Evolutionary conservation across 2,113 vertebrate genomes (phyloP).

Genomic region (Sinocyclocheilus rhinocerous): DNA sequence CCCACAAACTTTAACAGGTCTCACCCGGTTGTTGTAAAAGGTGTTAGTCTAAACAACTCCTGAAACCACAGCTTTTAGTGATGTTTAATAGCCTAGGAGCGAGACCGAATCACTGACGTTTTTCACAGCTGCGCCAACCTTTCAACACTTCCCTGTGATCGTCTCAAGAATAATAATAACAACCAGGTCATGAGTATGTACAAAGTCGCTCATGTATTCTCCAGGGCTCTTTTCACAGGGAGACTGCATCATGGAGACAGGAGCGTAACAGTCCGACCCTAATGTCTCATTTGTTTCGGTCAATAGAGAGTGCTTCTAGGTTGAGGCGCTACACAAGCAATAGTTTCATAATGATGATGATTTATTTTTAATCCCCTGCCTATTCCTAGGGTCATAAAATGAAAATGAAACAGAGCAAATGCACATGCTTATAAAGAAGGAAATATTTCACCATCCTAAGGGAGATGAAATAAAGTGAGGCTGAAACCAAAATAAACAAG

Average conservation of each 20-base stretch:
- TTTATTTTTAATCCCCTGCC: slow-evolving; percentile 75
- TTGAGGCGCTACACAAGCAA: slow-evolving; percentile 66
- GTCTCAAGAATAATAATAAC: slow-evolving; percentile 83
- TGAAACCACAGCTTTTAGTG: slow-evolving; percentile 76
- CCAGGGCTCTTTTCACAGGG: slow-evolving; percentile 67
- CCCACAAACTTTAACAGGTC: slow-evolving; percentile 39
- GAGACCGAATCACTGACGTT: slow-evolving; percentile 63
- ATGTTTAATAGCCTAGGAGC: slow-evolving; percentile 72
- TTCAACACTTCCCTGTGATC: slow-evolving; percentile 80
- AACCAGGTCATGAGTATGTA: slow-evolving; percentile 79
- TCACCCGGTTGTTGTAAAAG: slow-evolving; percentile 76
- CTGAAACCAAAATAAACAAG: slow-evolving; percentile 41
- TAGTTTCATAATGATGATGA: slow-evolving; percentile 78
- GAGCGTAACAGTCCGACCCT: slow-evolving; percentile 1
- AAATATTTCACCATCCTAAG: slow-evolving; percentile 33
- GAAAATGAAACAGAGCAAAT: slow-evolving; percentile 23
- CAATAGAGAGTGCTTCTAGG: slow-evolving; percentile 72
- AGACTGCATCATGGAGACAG: slow-evolving; percentile 58
- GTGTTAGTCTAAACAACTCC: slow-evolving; percentile 86
- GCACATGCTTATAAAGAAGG: slow-evolving; percentile 19
- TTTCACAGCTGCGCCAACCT: slow-evolving; percentile 85
- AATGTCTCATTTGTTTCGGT: slow-evolving; percentile 73
- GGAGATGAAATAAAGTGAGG: neutral
- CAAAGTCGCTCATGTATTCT: slow-evolving; percentile 74
- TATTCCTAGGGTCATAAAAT: slow-evolving; percentile 63